Percentiles rank a stretch among this genome's conserved stretches.
Evolutionary conservation across 1,140 invertebrate species (phyloP).

Genomic region (Mylabris phalerata): DNA sequence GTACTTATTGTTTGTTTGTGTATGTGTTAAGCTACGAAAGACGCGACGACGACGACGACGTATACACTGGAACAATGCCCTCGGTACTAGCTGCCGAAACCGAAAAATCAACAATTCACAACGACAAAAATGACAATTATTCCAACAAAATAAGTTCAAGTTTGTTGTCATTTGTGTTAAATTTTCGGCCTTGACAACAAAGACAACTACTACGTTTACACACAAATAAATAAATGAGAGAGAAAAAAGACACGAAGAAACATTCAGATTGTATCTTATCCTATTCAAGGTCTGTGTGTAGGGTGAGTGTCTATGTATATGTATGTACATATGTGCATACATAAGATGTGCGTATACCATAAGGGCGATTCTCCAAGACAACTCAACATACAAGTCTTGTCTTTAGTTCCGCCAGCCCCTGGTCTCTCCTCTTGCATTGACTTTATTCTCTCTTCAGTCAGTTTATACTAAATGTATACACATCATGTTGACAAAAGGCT

Average conservation of each 20-base stretch:
- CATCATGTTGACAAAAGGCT: constrained; percentile 5
- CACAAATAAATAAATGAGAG: too few species aligned
- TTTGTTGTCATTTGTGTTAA: too few species aligned
- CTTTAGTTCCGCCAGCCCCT: constrained; percentile 20
- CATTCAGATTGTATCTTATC: constrained; percentile 25
- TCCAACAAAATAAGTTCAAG: too few species aligned
- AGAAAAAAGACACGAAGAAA: constrained; percentile 19
- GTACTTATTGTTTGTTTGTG: too few species aligned
- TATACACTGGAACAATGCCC: too few species aligned
- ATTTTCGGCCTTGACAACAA: constrained; percentile 23
- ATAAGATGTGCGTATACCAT: not conserved
- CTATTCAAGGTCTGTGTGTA: constrained; percentile 9
- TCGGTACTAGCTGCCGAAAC: too few species aligned
- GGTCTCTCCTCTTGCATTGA: not conserved
- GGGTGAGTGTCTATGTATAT: constrained; percentile 5
- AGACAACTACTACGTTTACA: constrained; percentile 2
- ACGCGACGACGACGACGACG: too few species aligned
- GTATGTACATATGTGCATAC: too few species aligned
- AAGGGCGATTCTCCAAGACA: constrained; percentile 7
- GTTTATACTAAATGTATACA: too few species aligned
- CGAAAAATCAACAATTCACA: too few species aligned
- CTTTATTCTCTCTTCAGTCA: constrained; percentile 1
- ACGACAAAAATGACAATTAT: too few species aligned
- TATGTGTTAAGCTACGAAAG: too few species aligned
- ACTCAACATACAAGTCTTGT: not conserved